Evolutionary conservation across 2,113 vertebrate genomes (phyloP), one percentile per base, ranked within the genome.

Genomic region (Sciurus niger): DNA sequence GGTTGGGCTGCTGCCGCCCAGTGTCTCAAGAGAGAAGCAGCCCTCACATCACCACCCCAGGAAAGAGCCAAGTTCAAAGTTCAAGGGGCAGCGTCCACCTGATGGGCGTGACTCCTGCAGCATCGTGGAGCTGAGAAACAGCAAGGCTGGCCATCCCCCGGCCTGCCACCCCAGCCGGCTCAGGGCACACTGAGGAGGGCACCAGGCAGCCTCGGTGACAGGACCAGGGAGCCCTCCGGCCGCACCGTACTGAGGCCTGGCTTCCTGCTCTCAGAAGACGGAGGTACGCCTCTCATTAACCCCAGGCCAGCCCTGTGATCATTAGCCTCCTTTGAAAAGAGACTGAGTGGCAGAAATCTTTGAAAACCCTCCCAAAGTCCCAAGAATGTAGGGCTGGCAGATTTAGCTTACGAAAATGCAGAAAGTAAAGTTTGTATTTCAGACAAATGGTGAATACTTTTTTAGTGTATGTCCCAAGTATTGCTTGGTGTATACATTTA

Each of bases 101-200:
- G 1, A 14, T 1, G 6, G 6, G 37, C 1, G 6, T 34, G 30
- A 11, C 46, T 46, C 40, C 17, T 53, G 40, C 65, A 2, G 11
- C 6, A 25, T 25, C 65, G 16, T 9, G 9, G n/a, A 70, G 20
- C 8, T 14, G 3, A n/a, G 7, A 65, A 20, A 0, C 46, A 0
- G 46, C 46, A 46, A 53, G 55, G 55, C 1, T 17, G 17, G 20
- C 55, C 7, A 22, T 25, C 8, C 8, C 60, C 25, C 9, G 12
- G 2, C 34, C 28, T 65, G 20, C 8, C 16, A 3, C 55, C 28
- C 22, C 60, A 28, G 22, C 76, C 18, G 28, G 51, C 20, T 0
- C 12, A 0, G 25, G 22, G 40, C 7, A 18, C 9, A 43, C 1
- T 6, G 2, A 76, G 9, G 16, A 3, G 0, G 12, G 24, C 1